Evolutionary conservation across 2,797 vertebrate genomes (phyloP).

Genomic region (Arnoldichthys spilopterus): DNA sequence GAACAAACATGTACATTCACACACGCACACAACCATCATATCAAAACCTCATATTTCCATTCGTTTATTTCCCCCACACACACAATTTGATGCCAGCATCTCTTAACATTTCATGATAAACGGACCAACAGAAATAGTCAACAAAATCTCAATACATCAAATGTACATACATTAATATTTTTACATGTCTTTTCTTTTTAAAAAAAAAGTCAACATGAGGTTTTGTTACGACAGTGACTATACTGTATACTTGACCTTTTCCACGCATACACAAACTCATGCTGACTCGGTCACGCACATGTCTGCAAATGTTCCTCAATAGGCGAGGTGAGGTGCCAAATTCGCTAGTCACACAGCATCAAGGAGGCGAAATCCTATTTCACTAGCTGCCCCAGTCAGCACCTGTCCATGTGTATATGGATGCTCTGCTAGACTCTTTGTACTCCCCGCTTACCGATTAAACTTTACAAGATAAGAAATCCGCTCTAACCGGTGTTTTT

Average conservation of each 20-base stretch:
- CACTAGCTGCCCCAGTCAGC: background rate
- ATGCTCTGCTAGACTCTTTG: background rate
- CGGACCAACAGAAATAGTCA: no score
- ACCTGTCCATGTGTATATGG: background rate
- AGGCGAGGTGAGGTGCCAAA: background rate
- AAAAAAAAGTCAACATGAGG: no score
- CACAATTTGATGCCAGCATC: no score
- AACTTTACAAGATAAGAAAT: background rate
- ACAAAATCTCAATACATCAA: no score
- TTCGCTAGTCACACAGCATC: background rate
- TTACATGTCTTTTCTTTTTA: no score
- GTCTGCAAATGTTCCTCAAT: background rate
- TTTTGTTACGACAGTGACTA: background rate
- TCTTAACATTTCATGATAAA: no score
- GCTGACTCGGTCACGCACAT: background rate
- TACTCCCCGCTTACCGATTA: background rate
- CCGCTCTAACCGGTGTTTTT: background rate
- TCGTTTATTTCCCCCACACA: no score
- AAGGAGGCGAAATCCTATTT: background rate
- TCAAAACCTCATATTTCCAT: no score
- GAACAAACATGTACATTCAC: background rate
- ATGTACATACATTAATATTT: no score
- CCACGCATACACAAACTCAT: background rate
- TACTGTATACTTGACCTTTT: background rate
- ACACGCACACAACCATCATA: background rate